Percentiles rank a stretch among this genome's conserved stretches.
Evolutionary conservation across 2,113 vertebrate species (phyloP).

Genomic region (Aspidoscelis tigris): DNA sequence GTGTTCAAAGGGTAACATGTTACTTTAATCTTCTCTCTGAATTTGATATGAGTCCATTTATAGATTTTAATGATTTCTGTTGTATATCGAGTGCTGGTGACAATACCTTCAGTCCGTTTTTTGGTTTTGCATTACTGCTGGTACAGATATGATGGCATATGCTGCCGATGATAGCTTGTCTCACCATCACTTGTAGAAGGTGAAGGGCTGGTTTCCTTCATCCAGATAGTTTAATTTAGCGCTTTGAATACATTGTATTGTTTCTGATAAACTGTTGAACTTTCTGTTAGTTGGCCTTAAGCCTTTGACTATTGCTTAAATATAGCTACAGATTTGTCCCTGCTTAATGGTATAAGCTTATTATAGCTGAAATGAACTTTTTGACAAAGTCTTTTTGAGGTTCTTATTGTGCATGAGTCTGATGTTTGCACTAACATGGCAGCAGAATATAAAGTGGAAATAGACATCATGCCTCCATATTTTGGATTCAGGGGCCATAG

Average conservation of each 20-base stretch:
- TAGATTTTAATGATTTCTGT: constrained; percentile 72
- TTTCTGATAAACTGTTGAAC: not conserved
- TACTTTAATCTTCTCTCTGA: constrained; percentile 55
- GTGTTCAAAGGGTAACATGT: constrained; percentile 70
- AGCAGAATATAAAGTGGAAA: fast-evolving
- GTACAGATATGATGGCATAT: not conserved
- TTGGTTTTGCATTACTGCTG: not conserved
- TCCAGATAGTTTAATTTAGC: not conserved
- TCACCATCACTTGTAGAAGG: constrained; percentile 24
- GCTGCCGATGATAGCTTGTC: not conserved
- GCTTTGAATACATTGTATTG: not conserved
- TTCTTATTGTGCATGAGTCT: not conserved
- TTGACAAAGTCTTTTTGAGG: not conserved
- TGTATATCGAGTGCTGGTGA: constrained; percentile 28
- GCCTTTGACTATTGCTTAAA: not conserved
- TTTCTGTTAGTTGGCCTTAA: not conserved
- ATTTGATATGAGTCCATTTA: constrained; percentile 63
- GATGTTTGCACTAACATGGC: constrained; percentile 7
- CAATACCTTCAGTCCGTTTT: constrained; percentile 56
- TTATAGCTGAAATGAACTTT: not conserved
- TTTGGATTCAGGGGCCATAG: too few species aligned
- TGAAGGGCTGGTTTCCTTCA: not conserved
- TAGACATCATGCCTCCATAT: too few species aligned
- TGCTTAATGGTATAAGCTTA: not conserved
- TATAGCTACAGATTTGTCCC: not conserved